phyloP scores from a whole-genome alignment of 2,113 vertebrate species.

The Cyrtonyx montezumae region DNA sequence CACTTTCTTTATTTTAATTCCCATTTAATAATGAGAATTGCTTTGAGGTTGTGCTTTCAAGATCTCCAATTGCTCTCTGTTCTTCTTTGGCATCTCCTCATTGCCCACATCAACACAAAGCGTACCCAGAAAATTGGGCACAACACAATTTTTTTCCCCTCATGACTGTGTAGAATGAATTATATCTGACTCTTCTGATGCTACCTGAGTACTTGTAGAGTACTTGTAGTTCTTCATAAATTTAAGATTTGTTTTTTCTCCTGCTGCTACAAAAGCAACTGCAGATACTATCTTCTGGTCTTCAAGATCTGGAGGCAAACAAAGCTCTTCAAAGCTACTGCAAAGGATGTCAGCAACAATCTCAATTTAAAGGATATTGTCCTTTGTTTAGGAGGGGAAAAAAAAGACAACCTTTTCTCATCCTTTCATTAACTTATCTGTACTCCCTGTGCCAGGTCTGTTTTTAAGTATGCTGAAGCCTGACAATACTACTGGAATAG shows the following conservation, averaged over 20 bases:
- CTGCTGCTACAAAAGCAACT: neutral
- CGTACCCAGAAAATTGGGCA: neutral
- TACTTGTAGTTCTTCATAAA: neutral
- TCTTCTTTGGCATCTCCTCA: constrained; percentile 23
- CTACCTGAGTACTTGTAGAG: neutral
- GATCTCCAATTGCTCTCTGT: neutral
- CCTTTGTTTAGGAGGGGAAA: neutral
- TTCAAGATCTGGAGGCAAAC: neutral
- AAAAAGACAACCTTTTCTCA: neutral
- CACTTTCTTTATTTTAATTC: neutral
- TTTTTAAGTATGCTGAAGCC: constrained; percentile 15
- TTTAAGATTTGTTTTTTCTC: neutral
- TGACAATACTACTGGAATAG: constrained; percentile 9
- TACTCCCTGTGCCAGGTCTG: neutral
- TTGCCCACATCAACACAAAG: constrained; percentile 34
- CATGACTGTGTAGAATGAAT: neutral
- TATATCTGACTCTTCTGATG: neutral
- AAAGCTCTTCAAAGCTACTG: neutral
- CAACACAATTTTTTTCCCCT: constrained; percentile 24
- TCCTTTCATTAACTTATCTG: constrained; percentile 28
- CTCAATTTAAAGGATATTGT: neutral
- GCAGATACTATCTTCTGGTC: neutral
- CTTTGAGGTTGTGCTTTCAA: constrained; percentile 23
- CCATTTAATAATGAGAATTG: neutral
- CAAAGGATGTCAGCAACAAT: neutral